Percentiles rank a stretch among this genome's conserved stretches.
Conservation (phyloP, 2,797 vertebrate species). For the Pipistrellus pipistrellus region DNA sequence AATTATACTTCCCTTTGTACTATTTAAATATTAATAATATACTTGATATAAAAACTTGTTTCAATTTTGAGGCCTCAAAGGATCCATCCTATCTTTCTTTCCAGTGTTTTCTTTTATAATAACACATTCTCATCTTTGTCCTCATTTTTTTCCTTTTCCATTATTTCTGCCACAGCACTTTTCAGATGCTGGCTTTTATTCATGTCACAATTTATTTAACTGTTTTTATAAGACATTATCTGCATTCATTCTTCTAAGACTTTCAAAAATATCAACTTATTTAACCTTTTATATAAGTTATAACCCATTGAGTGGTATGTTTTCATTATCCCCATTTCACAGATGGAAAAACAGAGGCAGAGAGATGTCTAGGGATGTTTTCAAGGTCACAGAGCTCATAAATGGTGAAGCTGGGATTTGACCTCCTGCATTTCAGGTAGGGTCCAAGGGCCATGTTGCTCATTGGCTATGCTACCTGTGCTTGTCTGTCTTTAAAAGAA, state of each 20-base stretch:
- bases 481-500: not conserved
- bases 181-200: not conserved
- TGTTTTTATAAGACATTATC: not conserved
- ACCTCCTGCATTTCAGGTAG: not conserved
- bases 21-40: not conserved
- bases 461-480: not conserved
- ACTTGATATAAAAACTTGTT: not conserved
- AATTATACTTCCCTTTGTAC: not conserved
- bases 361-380: not conserved
- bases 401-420: not conserved
- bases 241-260: not conserved
- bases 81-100: not conserved
- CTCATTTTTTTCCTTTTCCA: not conserved
- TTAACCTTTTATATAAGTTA: not conserved
- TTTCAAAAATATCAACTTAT: not conserved
- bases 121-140: not conserved
- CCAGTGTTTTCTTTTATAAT: slow-evolving; percentile 33
- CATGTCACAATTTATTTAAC: not conserved
- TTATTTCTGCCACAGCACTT: not conserved
- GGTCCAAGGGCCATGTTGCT: not conserved
- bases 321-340: not conserved
- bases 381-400: not conserved
- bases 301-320: not conserved
- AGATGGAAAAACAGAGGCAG: not conserved
- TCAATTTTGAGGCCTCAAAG: not conserved